Base-by-base conservation (phyloP, 2,113 vertebrate genomes). In the Rousettus leschenaultii region DNA sequence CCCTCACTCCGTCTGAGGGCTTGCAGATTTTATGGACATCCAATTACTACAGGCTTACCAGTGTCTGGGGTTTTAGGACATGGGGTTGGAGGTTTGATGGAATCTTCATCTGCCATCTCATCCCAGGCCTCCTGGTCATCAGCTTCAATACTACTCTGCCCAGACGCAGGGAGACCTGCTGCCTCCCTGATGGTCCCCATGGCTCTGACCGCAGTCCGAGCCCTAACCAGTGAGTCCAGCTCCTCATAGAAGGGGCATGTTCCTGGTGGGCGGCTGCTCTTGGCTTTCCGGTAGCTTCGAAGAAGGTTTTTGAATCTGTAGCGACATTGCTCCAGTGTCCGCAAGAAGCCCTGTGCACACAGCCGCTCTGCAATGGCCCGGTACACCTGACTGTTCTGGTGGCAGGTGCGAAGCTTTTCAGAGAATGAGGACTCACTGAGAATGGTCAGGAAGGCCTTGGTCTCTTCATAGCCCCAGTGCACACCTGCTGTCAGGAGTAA, bases 291-390 rank as follows among this genome's bases (percentile, higher is more conserved):
- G 91, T 98, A 98, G 91, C 97, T 98, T 77, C 98, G 94, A 91
- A 98, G 97, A 77, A 98, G 98, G 87, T 98, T 98, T 86, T 98
- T 98, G 45, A 98, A 98, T 70, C 98, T 83, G 93, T 97, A 98
- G 77, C 98, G 98, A 97, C 98, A 98, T 65, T 98, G 98, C 70
- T 98, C 98, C 78, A 97, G 87, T 0, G 97, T 98, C 63, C 97
- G 97, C 86, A 97, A 71, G 87, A 98, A 98, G 61, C 97, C 98
- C 80, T 93, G 86, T 7, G 96, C 96, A 24, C 96, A 89, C 35
- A 98, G 96, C 12, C 98, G 97, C 83, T 98, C 98, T 4, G 98
- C 97, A 0, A 98, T 97, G 77, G 97, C 97, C 61, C 97, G 97
- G 65, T 98, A 98, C 0, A 98, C 91, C 70, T 97, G 97, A 89